Evolutionary conservation across 2,888 invertebrate species (phyloP), one percentile per base, ranked within the genome.

Genomic region (Bruchidius siliquastri): DNA sequence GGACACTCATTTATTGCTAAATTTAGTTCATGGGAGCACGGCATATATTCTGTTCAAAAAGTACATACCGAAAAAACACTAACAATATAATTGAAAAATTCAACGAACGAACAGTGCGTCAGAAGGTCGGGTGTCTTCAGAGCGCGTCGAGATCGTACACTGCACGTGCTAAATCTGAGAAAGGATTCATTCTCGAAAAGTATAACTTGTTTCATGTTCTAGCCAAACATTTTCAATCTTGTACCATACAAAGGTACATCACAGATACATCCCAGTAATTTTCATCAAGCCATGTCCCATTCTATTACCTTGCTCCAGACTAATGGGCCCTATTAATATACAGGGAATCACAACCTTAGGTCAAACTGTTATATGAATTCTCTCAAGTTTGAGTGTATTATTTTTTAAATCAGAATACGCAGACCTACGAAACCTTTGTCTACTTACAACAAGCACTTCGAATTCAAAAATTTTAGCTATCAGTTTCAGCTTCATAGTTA

Each of bases 1-100:
- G 83, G 80, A 81, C 84, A 83, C 83, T 82, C 85, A 84, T 84
- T 85, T 86, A 85, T 86, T 85, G 85, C 85, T 85, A 85, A 84
- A 84, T 84, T 82, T 83, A 84, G 84, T 85, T 83, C 84, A 83
- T 82, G 80, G 83, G 83, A 82, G 82, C 83, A 82, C 80, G 80
- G 80, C 73, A 76, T 76, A 67, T 72, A 20, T 26, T 66, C 21
- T 75, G 69, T 72, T 76, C 73, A 73, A 71, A 73, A 73, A 71
- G 73, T 75, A 75, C 74, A 72, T 72, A 73, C 73, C 74, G 73
- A 74, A 68, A 21, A 79, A 81, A 81, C 83, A 83, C 83, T 84
- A 83, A 67, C 71, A 21, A 73, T 71, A 69, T 49, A 66, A 71
- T 71, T 66, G 22, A 72, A 69, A 71, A 30, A 32, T 81, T 82